Conservation (phyloP, 2,888 invertebrate genomes). For the Aspidiotus rigidus region DNA sequence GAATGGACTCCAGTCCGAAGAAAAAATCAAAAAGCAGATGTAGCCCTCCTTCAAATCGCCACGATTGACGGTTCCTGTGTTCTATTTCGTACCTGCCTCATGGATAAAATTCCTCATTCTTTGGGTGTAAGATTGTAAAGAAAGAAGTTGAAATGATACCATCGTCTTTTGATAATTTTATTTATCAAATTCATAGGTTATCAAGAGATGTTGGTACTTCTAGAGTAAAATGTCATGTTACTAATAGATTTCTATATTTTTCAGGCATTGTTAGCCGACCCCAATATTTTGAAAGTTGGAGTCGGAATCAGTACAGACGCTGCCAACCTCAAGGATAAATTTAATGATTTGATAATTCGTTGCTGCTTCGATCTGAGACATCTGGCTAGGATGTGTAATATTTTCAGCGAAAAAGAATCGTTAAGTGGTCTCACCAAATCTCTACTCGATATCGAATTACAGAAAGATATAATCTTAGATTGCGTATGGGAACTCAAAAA, state of each 20-base stretch:
- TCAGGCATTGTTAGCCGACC: conserved; percentile 16
- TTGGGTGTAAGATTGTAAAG: conserved; percentile 5
- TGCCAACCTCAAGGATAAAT: conserved; percentile 14
- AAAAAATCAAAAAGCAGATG: conserved; percentile 26
- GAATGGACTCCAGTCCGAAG: conserved; percentile 19
- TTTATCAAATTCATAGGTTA: background rate
- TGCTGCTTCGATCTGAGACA: conserved; percentile 15
- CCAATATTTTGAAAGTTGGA: conserved; percentile 22
- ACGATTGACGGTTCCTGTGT: conserved; percentile 20
- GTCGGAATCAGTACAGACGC: conserved; percentile 24
- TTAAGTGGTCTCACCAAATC: conserved; percentile 20
- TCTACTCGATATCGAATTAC: conserved; percentile 16
- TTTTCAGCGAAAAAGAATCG: conserved; percentile 19
- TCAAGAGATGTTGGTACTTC: no score
- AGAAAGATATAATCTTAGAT: conserved; percentile 20
- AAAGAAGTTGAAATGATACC: no score
- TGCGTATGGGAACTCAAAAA: conserved; percentile 11
- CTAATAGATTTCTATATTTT: background rate
- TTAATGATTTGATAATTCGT: conserved; percentile 2
- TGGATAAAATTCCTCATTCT: conserved; percentile 16
- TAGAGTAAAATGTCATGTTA: no score
- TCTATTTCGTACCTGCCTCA: conserved; percentile 22
- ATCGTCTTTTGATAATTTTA: background rate
- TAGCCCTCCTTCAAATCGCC: conserved; percentile 23
- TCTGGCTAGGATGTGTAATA: conserved; percentile 26